phyloP scores from a whole-genome alignment of 2,113 vertebrate genomes.

The Podarcis raffonei region DNA sequence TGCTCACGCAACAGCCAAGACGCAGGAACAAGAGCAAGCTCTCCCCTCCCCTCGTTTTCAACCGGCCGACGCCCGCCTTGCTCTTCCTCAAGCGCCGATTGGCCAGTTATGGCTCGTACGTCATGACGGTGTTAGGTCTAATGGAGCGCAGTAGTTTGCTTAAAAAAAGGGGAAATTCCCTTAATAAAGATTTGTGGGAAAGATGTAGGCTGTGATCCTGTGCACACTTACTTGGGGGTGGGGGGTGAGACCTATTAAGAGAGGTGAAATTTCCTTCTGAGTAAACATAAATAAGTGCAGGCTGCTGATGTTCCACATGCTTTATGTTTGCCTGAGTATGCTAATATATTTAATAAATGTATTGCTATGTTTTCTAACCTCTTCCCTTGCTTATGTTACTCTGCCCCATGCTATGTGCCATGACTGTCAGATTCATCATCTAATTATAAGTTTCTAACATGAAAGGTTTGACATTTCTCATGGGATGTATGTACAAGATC shows the following conservation, averaged over 20 bases:
- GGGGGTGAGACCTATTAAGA: background rate
- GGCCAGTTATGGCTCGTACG: background rate
- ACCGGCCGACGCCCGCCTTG: background rate
- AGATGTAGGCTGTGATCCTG: background rate
- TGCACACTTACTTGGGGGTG: background rate
- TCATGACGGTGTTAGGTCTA: background rate
- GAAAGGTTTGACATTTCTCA: background rate
- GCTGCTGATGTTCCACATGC: background rate
- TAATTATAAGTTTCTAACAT: background rate
- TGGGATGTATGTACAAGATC: background rate
- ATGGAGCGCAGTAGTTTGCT: background rate
- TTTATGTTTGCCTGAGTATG: background rate
- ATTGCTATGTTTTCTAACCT: background rate
- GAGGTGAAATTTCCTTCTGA: background rate
- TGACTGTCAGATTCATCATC: background rate
- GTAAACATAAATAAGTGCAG: background rate
- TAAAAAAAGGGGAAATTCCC: background rate
- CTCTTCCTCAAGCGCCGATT: background rate
- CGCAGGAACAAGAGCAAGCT: background rate
- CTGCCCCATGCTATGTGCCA: background rate
- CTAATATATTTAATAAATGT: background rate
- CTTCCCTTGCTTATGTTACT: background rate
- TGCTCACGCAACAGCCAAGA: slow-evolving; percentile 12
- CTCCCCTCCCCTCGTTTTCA: background rate
- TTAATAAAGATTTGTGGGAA: background rate